Evolutionary conservation across 2,113 vertebrate species (phyloP), one percentile per base, ranked within the genome.

Genomic region (Carassius carassius): DNA sequence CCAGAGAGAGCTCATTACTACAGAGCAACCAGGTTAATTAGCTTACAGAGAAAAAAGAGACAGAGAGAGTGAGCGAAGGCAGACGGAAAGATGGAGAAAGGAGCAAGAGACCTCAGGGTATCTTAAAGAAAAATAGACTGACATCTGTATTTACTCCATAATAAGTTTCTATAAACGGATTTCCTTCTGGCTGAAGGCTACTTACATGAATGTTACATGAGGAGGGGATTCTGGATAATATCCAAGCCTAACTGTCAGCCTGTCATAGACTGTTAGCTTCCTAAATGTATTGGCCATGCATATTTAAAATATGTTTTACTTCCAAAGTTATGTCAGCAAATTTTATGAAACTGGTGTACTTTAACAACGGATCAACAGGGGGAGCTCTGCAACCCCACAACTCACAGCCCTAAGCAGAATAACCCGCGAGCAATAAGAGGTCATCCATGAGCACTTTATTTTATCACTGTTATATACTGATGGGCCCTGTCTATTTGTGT

Each of bases 1-100:
- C 94, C 91, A 94, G 94, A 95, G 94, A 93, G 93, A 95, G 93
- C 94, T 95, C 96, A 95, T 95, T 95, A 95, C 93, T 92, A 89
- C 91, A 88, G 92, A 94, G 93, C 94, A 93, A 92, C 93, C 93
- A 94, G 94, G 94, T 95, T 95, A 95, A 95, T 95, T 94, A 79
- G 92, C 93, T 92, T 88, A 89, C 92, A 93, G 92, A 93, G 93
- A 86, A 82, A 87, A 47, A 76, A 78, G 5, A 79, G 85, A 88
- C 86, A 91, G 90, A 60, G 44, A 74, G 29, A 69, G 62, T 58
- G 70, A 75, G 32, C 91, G 91, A 91, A 70, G 92, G 91, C 91
- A 92, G 89, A 91, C 90, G 90, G 89, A 91, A 90, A 90, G 90
- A 89, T 91, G 92, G 91, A 93, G 91, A 88, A 91, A 91, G 91